A percentile compares a stretch with the other conserved stretches of the same genome.
Conservation (phyloP, 37 sponge, comb jelly and placozoan species). For the Tethya wilhelma region DNA sequence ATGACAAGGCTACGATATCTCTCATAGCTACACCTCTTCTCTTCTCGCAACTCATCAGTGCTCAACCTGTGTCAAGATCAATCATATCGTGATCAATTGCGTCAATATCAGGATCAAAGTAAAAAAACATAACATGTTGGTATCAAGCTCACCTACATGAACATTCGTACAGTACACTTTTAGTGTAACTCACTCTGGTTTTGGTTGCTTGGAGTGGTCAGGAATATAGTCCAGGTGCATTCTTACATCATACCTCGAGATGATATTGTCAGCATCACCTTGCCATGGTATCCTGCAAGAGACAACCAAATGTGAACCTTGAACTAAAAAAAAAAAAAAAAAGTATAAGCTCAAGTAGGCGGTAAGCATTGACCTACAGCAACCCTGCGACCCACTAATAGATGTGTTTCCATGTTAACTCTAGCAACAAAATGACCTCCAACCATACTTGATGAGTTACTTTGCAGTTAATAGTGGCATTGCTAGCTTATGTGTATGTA, state of each 20-base stretch:
- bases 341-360: not conserved
- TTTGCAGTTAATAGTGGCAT: too few species aligned
- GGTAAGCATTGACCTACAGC: not conserved
- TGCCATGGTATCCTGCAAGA: constrained; percentile 88
- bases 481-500: too few species aligned
- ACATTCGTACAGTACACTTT: not conserved
- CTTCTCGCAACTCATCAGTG: constrained; percentile 52
- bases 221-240: constrained; percentile 87
- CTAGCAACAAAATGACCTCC: too few species aligned
- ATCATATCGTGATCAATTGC: not conserved
- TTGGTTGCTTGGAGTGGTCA: constrained; percentile 47
- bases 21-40: constrained; percentile 85
- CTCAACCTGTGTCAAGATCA: constrained; percentile 12
- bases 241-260: constrained; percentile 90
- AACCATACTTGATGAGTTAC: not conserved
- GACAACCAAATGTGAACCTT: not conserved
- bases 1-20: constrained; percentile 74
- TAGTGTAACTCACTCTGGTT: constrained; percentile 41
- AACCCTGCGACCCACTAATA: too few species aligned
- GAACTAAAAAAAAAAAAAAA: not conserved
- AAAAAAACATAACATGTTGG: not conserved
- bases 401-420: too few species aligned
- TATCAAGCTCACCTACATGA: not conserved
- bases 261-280: constrained; percentile 73
- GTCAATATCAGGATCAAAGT: not conserved